phyloP scores from a whole-genome alignment of 2,113 vertebrate genomes.

The Gnathonemus echidnorhynchus region DNA sequence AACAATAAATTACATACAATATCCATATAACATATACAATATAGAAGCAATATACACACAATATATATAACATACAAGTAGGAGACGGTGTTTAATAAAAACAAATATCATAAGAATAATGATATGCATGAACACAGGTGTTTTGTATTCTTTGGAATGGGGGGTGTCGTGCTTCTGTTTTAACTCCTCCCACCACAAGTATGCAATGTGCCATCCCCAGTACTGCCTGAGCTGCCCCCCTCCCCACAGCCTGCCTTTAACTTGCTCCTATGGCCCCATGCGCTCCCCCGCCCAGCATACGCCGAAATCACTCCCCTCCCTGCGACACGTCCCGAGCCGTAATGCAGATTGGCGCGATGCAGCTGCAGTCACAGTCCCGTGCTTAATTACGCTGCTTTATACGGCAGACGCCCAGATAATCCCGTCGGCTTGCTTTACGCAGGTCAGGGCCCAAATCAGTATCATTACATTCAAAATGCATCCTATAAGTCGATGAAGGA shows the following conservation, averaged over 20 bases:
- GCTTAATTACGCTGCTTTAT: not conserved
- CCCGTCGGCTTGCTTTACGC: constrained; percentile 41
- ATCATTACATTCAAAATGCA: constrained; percentile 53
- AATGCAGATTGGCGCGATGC: not conserved
- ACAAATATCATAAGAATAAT: not conserved
- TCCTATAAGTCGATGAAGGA: constrained; percentile 58
- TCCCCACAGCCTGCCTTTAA: not conserved
- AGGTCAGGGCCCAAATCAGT: constrained; percentile 54
- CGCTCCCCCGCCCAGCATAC: not conserved
- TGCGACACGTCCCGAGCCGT: not conserved
- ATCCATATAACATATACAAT: not conserved
- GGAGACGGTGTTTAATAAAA: not conserved
- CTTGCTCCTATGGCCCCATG: not conserved
- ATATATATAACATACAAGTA: not conserved
- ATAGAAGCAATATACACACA: not conserved
- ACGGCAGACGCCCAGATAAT: not conserved
- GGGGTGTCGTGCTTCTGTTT: not conserved
- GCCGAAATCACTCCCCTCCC: not conserved
- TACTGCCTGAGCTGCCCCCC: not conserved
- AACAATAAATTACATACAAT: not conserved
- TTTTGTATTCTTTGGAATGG: not conserved
- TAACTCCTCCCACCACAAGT: not conserved
- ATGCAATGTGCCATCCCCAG: not conserved
- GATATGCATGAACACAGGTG: not conserved
- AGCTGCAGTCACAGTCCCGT: not conserved